Percentiles rank a stretch among this genome's conserved stretches.
phyloP scores from a whole-genome alignment of 2,888 invertebrate genomes.

The Pemphredon lugubris region DNA sequence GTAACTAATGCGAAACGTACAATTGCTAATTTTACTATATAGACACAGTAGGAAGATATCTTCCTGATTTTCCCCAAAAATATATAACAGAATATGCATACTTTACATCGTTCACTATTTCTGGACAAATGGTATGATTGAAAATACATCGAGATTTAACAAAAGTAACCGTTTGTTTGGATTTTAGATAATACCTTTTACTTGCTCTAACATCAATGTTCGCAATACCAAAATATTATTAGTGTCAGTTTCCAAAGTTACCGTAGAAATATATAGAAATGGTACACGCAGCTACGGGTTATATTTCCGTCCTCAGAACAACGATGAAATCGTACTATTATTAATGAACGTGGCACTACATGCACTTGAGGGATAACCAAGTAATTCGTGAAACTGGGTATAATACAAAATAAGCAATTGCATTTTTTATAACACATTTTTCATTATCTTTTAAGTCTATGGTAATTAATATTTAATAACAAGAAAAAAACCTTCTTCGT shows the following conservation, averaged over 20 bases:
- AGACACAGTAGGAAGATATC: background rate
- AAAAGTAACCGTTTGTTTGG: conserved; percentile 14
- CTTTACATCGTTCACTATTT: conserved; percentile 22
- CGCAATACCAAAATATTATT: background rate
- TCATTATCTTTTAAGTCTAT: conserved; percentile 80
- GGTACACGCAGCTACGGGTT: conserved; percentile 13
- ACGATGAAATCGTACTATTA: too few species aligned
- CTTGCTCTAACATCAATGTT: background rate
- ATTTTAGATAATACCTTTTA: conserved; percentile 16
- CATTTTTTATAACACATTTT: conserved; percentile 80
- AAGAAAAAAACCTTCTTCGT: conserved; percentile 79
- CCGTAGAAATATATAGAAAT: too few species aligned
- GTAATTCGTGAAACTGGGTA: conserved; percentile 59
- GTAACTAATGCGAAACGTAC: background rate
- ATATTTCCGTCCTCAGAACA: conserved; percentile 24
- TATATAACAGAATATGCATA: conserved; percentile 4
- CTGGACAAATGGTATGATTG: conserved; percentile 18
- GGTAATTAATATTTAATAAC: conserved; percentile 80
- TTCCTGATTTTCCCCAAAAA: conserved; percentile 13
- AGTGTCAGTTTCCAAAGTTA: too few species aligned
- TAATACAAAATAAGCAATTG: conserved; percentile 72
- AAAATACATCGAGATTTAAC: conserved; percentile 16
- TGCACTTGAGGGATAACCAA: conserved; percentile 31
- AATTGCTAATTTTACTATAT: conserved; percentile 14
- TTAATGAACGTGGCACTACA: too few species aligned